phyloP scores from a whole-genome alignment of 35 echinoderm and acorn worm genomes.

The Heliocidaris erythrogramma region DNA sequence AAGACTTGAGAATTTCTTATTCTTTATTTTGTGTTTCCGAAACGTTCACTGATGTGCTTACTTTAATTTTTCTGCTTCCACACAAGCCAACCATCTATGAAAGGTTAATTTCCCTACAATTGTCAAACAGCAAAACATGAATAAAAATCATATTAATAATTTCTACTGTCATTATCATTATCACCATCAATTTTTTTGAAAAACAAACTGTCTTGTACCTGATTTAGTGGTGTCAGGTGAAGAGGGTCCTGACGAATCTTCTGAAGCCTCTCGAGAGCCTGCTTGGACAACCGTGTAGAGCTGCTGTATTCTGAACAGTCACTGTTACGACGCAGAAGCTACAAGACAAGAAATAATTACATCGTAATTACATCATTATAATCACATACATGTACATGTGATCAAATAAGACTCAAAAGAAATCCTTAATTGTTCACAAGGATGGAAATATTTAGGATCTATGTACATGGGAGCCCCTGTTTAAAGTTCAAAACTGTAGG shows the following conservation, averaged over 20 bases:
- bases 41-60: too few relatives aligned
- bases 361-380: background rate
- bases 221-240: background rate
- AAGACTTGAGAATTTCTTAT: too few relatives aligned
- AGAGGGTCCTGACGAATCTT: background rate
- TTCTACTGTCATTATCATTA: too few relatives aligned
- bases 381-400: background rate
- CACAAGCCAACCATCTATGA: too few relatives aligned
- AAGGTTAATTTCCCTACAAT: too few relatives aligned
- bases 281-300: conserved; percentile 33
- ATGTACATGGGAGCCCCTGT: background rate
- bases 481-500: too few relatives aligned
- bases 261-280: background rate
- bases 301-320: conserved; percentile 75
- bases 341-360: background rate
- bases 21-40: too few relatives aligned
- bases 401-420: background rate
- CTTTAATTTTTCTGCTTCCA: too few relatives aligned
- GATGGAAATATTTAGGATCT: background rate
- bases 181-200: background rate
- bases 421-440: background rate
- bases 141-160: too few relatives aligned
- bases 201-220: background rate
- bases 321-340: conserved; percentile 52
- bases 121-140: too few relatives aligned